A percentile compares a stretch with the other conserved stretches of the same genome.
These are phyloP conservation scores for Zaprionus taronus DNA, from an alignment of 1,140 invertebrate genomes.

Conservation along the genomic window DNA sequence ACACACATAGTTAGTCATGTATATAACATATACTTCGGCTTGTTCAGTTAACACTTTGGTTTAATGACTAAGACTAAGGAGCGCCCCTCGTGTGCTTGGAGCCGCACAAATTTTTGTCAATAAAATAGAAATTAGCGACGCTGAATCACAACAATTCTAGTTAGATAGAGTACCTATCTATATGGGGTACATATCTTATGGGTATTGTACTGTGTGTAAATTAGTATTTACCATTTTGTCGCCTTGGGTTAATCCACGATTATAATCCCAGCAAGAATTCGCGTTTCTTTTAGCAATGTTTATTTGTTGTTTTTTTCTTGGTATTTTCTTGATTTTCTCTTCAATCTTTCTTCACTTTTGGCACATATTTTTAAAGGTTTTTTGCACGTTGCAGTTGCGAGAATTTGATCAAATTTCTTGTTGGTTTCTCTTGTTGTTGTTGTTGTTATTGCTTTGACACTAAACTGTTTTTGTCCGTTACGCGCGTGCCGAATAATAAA, in stretches of 20 bases:
- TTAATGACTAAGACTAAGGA: constrained; percentile 82
- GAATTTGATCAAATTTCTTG: constrained; percentile 30
- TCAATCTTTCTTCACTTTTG: constrained; percentile 42
- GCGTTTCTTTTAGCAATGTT: constrained; percentile 29
- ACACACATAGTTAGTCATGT: constrained; percentile 32
- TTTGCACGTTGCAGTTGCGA: constrained; percentile 47
- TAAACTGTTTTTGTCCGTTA: constrained; percentile 50
- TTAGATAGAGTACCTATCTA: constrained; percentile 22
- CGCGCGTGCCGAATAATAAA: constrained; percentile 63
- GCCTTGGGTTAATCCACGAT: constrained; percentile 48
- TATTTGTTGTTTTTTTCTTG: constrained; percentile 28
- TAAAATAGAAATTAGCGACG: constrained; percentile 77
- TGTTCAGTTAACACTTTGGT: constrained; percentile 57
- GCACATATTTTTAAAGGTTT: constrained; percentile 54
- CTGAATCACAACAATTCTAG: constrained; percentile 50
- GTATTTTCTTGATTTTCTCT: constrained; percentile 11
- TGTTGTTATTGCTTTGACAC: constrained; percentile 10
- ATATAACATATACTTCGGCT: constrained; percentile 31
- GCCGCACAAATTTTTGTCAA: constrained; percentile 58
- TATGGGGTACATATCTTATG: background rate
- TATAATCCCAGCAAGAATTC: constrained; percentile 44
- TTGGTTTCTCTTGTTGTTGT: constrained; percentile 21
- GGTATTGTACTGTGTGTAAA: constrained; percentile 4
- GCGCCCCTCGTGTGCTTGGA: constrained; percentile 50
- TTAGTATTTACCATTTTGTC: constrained; percentile 72